phyloP scores from a whole-genome alignment of 2,888 invertebrate genomes.

The Cephus sareptanus region DNA sequence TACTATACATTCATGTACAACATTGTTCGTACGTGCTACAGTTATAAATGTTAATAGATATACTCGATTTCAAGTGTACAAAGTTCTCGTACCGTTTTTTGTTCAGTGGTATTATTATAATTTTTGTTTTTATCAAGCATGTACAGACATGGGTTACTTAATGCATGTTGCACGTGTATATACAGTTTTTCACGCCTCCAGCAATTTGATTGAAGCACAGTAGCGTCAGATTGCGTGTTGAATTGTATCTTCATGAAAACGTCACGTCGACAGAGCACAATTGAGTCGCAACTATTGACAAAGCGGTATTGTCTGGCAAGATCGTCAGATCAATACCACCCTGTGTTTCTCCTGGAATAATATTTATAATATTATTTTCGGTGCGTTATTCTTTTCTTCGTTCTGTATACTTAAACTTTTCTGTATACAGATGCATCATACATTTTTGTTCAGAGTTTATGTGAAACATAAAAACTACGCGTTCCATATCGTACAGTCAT shows the following conservation, averaged over 20 bases:
- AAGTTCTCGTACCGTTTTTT: background rate
- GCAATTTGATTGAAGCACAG: background rate
- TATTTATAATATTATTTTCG: background rate
- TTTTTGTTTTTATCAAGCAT: background rate
- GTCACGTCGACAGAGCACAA: background rate
- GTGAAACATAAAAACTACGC: background rate
- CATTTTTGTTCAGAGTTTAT: background rate
- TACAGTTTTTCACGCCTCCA: background rate
- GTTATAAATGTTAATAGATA: background rate
- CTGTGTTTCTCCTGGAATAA: background rate
- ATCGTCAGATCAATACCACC: background rate
- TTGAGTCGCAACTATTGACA: background rate
- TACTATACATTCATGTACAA: slow-evolving; percentile 6
- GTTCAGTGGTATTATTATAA: background rate
- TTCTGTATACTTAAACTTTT: background rate
- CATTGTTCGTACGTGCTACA: background rate
- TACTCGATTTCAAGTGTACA: background rate
- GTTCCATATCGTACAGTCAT: background rate
- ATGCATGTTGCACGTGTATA: background rate
- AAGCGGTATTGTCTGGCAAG: background rate
- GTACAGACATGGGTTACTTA: background rate
- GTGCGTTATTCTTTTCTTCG: background rate
- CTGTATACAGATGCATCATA: background rate
- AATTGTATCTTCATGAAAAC: background rate
- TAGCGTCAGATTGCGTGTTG: background rate